Conservation (phyloP, 2,797 vertebrate species). For the Aldrovandia affinis region DNA sequence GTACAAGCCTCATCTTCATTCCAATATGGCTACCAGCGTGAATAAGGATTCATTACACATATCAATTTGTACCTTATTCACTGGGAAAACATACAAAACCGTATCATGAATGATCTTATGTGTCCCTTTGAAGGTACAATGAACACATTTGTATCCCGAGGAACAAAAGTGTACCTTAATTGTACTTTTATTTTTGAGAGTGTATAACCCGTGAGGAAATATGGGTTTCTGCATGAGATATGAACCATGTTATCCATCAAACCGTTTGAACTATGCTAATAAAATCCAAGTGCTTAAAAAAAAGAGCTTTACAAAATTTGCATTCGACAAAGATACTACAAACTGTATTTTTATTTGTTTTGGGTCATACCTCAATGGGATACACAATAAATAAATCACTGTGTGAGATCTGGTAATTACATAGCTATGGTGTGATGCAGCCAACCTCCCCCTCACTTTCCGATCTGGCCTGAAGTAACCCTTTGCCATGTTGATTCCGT, state of each 20-base stretch:
- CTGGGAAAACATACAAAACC: too few relatives aligned
- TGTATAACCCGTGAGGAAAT: too few relatives aligned
- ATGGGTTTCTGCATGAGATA: neutral
- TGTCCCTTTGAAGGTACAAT: too few relatives aligned
- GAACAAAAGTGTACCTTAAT: too few relatives aligned
- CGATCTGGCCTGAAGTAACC: conserved; percentile 28
- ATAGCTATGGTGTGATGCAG: conserved; percentile 16
- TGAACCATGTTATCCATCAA: neutral
- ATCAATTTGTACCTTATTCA: too few relatives aligned
- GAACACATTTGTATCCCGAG: too few relatives aligned
- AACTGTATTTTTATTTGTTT: neutral
- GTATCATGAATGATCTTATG: too few relatives aligned
- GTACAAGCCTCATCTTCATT: too few relatives aligned
- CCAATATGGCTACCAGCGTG: too few relatives aligned
- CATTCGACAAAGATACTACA: neutral
- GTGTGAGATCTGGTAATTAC: conserved; percentile 10
- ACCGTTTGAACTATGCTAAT: neutral
- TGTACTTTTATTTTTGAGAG: too few relatives aligned
- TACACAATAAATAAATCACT: neutral
- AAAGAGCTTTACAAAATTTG: neutral
- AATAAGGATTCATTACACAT: too few relatives aligned
- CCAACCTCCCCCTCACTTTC: conserved; percentile 18
- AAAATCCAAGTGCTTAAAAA: neutral
- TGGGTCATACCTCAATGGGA: conserved; percentile 58
- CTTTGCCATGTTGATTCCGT: neutral